These are phyloP conservation scores for Galleria mellonella DNA, from an alignment of 1,140 invertebrate species.

Conservation along the genomic window DNA sequence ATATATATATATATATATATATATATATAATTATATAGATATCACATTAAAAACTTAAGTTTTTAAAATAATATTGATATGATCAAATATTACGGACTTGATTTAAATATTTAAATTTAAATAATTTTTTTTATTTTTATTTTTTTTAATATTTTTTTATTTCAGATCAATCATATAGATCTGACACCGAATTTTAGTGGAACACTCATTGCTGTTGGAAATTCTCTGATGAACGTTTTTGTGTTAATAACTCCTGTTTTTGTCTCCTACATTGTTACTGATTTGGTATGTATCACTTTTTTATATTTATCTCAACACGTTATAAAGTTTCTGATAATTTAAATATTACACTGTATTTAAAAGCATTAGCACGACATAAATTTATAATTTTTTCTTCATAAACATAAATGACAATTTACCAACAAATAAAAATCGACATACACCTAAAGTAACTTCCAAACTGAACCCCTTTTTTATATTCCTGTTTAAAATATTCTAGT, in stretches of 20 bases:
- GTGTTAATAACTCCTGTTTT: slow-evolving; percentile 78
- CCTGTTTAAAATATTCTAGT: too few species aligned
- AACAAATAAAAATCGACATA: background rate
- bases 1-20: too few species aligned
- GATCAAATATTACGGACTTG: too few species aligned
- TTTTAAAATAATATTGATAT: too few species aligned
- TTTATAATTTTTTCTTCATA: background rate
- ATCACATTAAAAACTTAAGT: too few species aligned
- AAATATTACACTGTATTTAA: too few species aligned
- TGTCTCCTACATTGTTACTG: slow-evolving; percentile 31
- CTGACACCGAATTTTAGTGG: slow-evolving; percentile 86
- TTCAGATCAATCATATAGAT: slow-evolving; percentile 79
- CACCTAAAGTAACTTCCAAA: background rate
- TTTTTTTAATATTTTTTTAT: slow-evolving; percentile 27
- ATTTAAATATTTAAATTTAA: too few species aligned
- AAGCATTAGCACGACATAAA: background rate
- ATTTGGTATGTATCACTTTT: slow-evolving; percentile 39
- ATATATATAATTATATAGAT: too few species aligned
- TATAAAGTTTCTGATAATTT: slow-evolving; percentile 1
- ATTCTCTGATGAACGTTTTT: slow-evolving; percentile 78
- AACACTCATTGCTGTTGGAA: slow-evolving; percentile 81
- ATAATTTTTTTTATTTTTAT: too few species aligned
- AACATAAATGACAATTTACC: background rate
- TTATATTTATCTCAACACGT: background rate
- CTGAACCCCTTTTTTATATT: too few species aligned